Evolutionary conservation across 2,113 vertebrate species (phyloP), one percentile per base, ranked within the genome.

Genomic region (Mormyrus iriodes): DNA sequence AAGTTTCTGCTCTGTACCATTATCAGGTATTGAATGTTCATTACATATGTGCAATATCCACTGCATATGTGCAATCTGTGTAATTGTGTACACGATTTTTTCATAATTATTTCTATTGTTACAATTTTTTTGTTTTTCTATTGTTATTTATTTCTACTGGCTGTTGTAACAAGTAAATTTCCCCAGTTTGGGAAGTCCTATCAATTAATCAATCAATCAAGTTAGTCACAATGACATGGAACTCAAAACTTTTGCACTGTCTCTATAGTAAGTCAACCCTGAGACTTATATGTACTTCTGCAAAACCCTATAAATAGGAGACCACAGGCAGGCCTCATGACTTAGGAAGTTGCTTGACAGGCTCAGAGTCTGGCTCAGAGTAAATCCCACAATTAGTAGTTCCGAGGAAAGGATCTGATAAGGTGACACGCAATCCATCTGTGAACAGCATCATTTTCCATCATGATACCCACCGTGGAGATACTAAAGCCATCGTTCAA

Each of bases 371-470:
- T 48, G 44, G 21, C 24, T 46, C 35, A 21, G 21, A n/a, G 42
- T 48, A 48, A 84, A 48, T 48, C 82, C 44, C 46, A 84, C 73
- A 84, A 44, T 46, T 44, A 84, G 42, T 84, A 84, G 42, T 84
- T 84, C 82, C 19, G 21, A 84, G 82, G 82, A 84, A 48, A 84
- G 82, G 35, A 35, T 84, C 82, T n/a, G 82, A n/a, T 42, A n/a
- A 21, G 17, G 73, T 84, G 39, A 48, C 44, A 79, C 4, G 82
- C 21, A n/a, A 24, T 21, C 82, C 42, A 24, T 13, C 42, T 46
- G 44, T 19, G 46, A 84, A 84, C 15, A 84, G 39, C 39, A 48
- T 21, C 19, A 8, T 48, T n/a, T 83, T 42, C 21, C 15, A 48
- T 44, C 79, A 46, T n/a, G 21, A 12, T 21, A 42, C 35, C 31